Base-by-base conservation (phyloP, 2,797 vertebrate genomes). In the Arrhamphus sclerolepis region DNA sequence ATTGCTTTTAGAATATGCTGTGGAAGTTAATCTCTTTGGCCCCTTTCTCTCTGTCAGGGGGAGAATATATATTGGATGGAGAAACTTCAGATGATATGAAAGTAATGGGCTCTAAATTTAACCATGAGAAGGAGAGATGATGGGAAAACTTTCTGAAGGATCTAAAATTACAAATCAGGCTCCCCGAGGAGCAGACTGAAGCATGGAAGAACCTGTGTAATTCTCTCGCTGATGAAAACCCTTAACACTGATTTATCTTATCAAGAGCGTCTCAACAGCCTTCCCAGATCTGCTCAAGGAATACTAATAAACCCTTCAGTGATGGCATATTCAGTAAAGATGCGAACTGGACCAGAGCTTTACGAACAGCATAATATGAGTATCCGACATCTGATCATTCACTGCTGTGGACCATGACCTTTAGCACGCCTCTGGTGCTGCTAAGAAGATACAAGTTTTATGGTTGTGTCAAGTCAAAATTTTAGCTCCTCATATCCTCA, bases 161-260 rank as follows among this genome's bases (percentile, higher is more conserved):
- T 83, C 70, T 84, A 75, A 84, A 86, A 70, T 85, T 77, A 66
- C 73, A 75, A 83, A 82, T 80, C 75, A 52, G 56, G 46, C 19
- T 86, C 86, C 75, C 74, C 0, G 24, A 58, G 78, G 74, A 75
- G 44, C 48, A 66, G 65, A 77, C 55, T 64, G 67, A 61, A 57
- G 78, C 85, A 62, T 67, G 46, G 48, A 58, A 70, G 82, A 70
- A 74, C 77, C 75, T 81, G 62, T 88, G 86, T 88, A 87, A 89
- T 89, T 89, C 81, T 79, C 62, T 66, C 55, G 68, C 66, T 81
- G 77, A 88, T 90, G 83, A 87, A 90, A 87, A 89, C 81, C 78
- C 80, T 79, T 88, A 86, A 89, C 89, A 68, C 79, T 83, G 80
- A 88, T 89, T 90, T 81, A 90, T 89, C 81, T 88, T 87, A 87